Percentiles rank a stretch among this genome's conserved stretches.
Conservation (phyloP, 64 coral and sea anemone genomes). For the Acropora yongei region DNA sequence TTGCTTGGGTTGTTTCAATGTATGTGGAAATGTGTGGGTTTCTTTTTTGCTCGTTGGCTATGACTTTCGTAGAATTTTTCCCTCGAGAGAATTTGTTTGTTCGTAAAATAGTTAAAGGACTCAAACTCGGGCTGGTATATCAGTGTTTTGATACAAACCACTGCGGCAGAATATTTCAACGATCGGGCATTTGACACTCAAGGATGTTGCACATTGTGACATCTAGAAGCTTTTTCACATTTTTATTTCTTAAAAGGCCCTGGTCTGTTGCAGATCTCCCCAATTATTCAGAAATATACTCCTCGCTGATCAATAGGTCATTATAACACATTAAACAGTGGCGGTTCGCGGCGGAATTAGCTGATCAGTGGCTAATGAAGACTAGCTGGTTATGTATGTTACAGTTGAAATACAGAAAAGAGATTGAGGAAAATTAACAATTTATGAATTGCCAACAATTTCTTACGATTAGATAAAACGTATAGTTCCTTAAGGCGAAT, state of each 20-base stretch:
- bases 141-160: not conserved
- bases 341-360: too few relatives aligned
- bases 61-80: not conserved
- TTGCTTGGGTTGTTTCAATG: not conserved
- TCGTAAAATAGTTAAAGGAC: not conserved
- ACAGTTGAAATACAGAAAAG: not conserved
- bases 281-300: constrained; percentile 3
- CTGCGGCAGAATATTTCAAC: not conserved
- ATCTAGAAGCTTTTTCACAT: too few relatives aligned
- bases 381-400: not conserved
- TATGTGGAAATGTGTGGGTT: not conserved
- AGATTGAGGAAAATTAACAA: not conserved
- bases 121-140: not conserved
- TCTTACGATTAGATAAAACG: too few relatives aligned
- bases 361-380: too few relatives aligned
- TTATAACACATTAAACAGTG: not conserved
- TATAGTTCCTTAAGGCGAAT: too few relatives aligned
- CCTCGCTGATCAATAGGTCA: constrained; percentile 21
- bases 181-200: too few relatives aligned
- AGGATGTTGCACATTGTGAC: too few relatives aligned
- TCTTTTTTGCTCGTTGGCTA: not conserved
- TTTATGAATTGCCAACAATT: too few relatives aligned
- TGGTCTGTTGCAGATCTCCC: not conserved
- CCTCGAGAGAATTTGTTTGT: not conserved
- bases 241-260: too few relatives aligned